These are phyloP conservation scores for Drosophila lacertosa DNA, from an alignment of 1,140 invertebrate genomes.

Conservation along the genomic window DNA sequence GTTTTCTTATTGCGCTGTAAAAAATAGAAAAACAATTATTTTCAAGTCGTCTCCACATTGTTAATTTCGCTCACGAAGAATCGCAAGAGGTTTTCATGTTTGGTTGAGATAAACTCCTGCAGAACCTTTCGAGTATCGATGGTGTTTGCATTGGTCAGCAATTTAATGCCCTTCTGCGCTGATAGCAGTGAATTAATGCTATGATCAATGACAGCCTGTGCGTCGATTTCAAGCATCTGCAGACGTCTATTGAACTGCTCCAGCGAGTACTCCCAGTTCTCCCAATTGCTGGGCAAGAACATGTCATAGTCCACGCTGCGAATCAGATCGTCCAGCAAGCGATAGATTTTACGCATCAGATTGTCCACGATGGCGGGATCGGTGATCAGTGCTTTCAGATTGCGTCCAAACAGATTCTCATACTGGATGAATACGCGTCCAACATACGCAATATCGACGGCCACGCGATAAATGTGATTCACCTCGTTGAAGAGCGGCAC, in stretches of 20 bases:
- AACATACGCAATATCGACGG: constrained; percentile 90
- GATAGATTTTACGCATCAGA: constrained; percentile 87
- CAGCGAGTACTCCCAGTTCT: constrained; percentile 93
- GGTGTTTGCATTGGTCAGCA: constrained; percentile 91
- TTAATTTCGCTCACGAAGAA: constrained; percentile 93
- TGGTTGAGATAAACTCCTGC: constrained; percentile 89
- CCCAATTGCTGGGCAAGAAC: constrained; percentile 89
- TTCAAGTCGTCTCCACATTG: constrained; percentile 87
- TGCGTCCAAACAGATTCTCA: constrained; percentile 93
- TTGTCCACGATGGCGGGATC: constrained; percentile 93
- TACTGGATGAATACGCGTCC: constrained; percentile 92
- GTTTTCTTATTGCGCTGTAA: constrained; percentile 87
- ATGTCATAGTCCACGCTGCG: constrained; percentile 92
- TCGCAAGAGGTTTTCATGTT: constrained; percentile 93
- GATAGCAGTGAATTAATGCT: constrained; percentile 91
- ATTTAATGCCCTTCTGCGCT: constrained; percentile 91
- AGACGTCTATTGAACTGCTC: constrained; percentile 91
- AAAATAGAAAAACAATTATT: not conserved
- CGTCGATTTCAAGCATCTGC: constrained; percentile 90
- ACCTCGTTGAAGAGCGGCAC: constrained; percentile 91
- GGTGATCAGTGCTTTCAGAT: constrained; percentile 93
- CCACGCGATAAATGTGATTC: constrained; percentile 93
- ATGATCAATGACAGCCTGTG: constrained; percentile 93
- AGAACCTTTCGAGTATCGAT: constrained; percentile 90
- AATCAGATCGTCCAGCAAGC: constrained; percentile 88